Conservation (phyloP, 2,797 vertebrate species). For the Manis pentadactyla region DNA sequence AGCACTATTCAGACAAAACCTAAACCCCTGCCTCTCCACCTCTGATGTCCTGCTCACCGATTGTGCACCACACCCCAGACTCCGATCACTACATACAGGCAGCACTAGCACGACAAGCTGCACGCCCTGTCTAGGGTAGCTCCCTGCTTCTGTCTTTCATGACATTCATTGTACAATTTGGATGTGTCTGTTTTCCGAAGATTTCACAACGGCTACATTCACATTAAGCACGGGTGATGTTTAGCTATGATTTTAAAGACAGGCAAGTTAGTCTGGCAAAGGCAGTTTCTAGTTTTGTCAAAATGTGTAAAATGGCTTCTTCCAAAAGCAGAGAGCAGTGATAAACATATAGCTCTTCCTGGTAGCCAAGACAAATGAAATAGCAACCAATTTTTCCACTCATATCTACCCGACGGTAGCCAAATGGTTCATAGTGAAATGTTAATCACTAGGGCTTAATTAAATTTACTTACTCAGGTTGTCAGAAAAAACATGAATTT, state of each 20-base stretch:
- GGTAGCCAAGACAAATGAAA: constrained; percentile 21
- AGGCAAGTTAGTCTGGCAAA: constrained; percentile 3
- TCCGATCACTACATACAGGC: not conserved
- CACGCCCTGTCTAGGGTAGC: not conserved
- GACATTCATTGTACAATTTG: not conserved
- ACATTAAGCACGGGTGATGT: not conserved
- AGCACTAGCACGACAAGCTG: too few species aligned
- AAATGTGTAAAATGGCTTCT: constrained; percentile 36
- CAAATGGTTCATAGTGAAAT: not conserved
- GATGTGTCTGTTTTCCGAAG: not conserved
- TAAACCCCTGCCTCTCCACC: not conserved
- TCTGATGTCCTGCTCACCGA: not conserved
- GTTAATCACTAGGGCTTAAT: not conserved
- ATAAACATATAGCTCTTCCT: constrained; percentile 45
- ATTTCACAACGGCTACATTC: not conserved
- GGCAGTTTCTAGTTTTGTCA: constrained; percentile 13
- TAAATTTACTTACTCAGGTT: not conserved
- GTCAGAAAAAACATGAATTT: not conserved
- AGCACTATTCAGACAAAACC: not conserved
- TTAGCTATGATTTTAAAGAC: constrained; percentile 11
- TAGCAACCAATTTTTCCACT: not conserved
- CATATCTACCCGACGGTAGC: not conserved
- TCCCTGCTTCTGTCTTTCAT: not conserved
- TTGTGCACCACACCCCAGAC: too few species aligned
- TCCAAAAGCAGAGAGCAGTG: constrained; percentile 18